Base-by-base conservation (phyloP, 2,113 vertebrate species). In the Catharus bicknelli region DNA sequence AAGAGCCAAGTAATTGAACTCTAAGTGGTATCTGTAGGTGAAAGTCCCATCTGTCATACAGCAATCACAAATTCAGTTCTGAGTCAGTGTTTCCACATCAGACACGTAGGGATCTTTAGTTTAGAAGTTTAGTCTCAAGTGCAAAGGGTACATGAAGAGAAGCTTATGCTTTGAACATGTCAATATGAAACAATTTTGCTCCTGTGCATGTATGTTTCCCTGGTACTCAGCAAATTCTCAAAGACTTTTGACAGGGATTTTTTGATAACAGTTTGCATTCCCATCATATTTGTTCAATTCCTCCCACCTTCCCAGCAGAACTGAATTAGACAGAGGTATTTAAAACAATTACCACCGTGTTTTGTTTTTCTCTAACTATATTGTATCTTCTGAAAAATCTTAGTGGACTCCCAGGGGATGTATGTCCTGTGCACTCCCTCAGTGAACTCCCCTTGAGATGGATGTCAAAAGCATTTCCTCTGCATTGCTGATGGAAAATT, bases 191-290 rank as follows among this genome's bases (percentile, higher is more conserved):
- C 3, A 38, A 3, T 45, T 48, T 36, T 36, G 17, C 34, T 89
- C 58, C 75, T 0, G 9, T 7, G 0, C 86, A 59, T 34, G 68
- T 69, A 63, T 3, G 0, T 82, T 94, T 88, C 45, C 63, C 70
- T 29, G 17, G 32, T 63, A 32, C 75, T 91, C 40, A 25, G 69
- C 45, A 78, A 91, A 93, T 94, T 93, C 89, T 81, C 86, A 22
- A 2, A 40, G 27, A 70, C 70, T 80, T 85, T 94, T 69, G 27
- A 61, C 36, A 59, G 45, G 34, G 19, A 25, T 26, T 54, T 73
- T 87, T 50, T 91, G 66, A 81, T 76, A 92, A 80, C 48, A 83
- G 11, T 70, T 88, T 88, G 61, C 50, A 80, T 91, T 84, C 83
- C 58, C 34, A 8, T 62, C 45, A 43, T 53, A 9, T 40, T 55